phyloP scores from a whole-genome alignment of 2,888 invertebrate genomes.

The Papilio protenor region DNA sequence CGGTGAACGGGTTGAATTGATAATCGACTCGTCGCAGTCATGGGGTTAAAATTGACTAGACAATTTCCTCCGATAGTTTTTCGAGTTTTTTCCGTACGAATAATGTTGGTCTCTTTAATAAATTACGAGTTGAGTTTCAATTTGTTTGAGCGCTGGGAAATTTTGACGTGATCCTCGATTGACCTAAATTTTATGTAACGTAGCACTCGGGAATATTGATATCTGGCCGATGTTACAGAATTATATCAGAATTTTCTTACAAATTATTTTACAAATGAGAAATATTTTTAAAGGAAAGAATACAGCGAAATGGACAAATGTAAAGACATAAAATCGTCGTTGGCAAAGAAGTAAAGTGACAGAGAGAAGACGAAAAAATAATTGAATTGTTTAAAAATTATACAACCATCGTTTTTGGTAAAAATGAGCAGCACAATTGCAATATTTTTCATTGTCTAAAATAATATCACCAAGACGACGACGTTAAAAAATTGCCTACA shows the following conservation, averaged over 20 bases:
- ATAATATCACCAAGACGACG: slow-evolving; percentile 44
- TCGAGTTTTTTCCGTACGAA: background rate
- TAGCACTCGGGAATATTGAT: background rate
- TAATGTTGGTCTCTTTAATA: slow-evolving; percentile 26
- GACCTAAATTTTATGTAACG: slow-evolving; percentile 7
- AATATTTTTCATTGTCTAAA: slow-evolving; percentile 30
- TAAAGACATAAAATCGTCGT: background rate
- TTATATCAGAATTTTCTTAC: background rate
- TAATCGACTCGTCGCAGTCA: slow-evolving; percentile 62
- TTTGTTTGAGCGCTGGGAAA: slow-evolving; percentile 1
- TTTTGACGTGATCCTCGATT: slow-evolving; percentile 18
- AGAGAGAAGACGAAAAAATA: background rate
- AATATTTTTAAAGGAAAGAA: background rate
- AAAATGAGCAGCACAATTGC: slow-evolving; percentile 19
- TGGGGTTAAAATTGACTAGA: slow-evolving; percentile 43
- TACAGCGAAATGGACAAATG: background rate
- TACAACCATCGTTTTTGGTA: background rate
- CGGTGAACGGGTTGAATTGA: slow-evolving; percentile 75
- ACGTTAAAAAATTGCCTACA: slow-evolving; percentile 48
- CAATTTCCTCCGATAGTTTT: slow-evolving; percentile 25
- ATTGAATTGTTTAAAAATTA: background rate
- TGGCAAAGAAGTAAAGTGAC: background rate
- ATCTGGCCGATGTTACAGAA: background rate
- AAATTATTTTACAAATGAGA: background rate
- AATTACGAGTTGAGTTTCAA: slow-evolving; percentile 16